A percentile compares a stretch with the other conserved stretches of the same genome.
These are phyloP conservation scores for Drosophila kanekoi DNA, from an alignment of 2,888 invertebrate species.

Conservation along the genomic window DNA sequence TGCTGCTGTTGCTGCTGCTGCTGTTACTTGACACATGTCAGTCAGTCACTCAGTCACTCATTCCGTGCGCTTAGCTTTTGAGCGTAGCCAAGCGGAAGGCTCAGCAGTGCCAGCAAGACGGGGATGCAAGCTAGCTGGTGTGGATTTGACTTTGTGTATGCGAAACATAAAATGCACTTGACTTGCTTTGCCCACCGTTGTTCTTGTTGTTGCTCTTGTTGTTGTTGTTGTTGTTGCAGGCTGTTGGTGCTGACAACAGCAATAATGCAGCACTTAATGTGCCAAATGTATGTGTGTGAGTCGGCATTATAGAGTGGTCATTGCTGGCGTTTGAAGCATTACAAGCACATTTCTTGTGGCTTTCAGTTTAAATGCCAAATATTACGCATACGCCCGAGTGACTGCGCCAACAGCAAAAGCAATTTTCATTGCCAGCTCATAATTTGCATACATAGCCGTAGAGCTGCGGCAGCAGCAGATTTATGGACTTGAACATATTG, in stretches of 20 bases:
- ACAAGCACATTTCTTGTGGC: constrained; percentile 36
- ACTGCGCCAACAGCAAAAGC: not conserved
- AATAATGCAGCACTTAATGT: constrained; percentile 68
- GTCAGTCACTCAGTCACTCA: constrained; percentile 65
- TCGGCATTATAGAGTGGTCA: constrained; percentile 45
- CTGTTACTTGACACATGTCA: constrained; percentile 79
- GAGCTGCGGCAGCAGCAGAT: constrained; percentile 21
- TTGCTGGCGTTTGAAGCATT: constrained; percentile 45
- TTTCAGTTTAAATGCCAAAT: constrained; percentile 39
- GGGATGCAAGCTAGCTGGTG: constrained; percentile 31
- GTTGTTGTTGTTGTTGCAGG: constrained; percentile 21
- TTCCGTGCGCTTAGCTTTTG: constrained; percentile 50
- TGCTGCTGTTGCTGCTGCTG: constrained; percentile 53
- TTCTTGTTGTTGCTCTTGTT: constrained; percentile 15
- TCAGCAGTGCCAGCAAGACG: constrained; percentile 9
- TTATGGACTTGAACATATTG: constrained; percentile 18
- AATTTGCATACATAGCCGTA: constrained; percentile 26
- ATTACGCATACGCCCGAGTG: constrained; percentile 67
- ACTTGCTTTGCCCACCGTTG: constrained; percentile 7
- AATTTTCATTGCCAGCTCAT: constrained; percentile 28
- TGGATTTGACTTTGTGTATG: constrained; percentile 51
- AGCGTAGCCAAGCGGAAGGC: constrained; percentile 51
- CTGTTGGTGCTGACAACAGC: constrained; percentile 58
- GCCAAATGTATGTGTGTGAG: constrained; percentile 23
- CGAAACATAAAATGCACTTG: constrained; percentile 57